Evolutionary conservation across 2,888 invertebrate genomes (phyloP).

Genomic region (Pecten maximus): DNA sequence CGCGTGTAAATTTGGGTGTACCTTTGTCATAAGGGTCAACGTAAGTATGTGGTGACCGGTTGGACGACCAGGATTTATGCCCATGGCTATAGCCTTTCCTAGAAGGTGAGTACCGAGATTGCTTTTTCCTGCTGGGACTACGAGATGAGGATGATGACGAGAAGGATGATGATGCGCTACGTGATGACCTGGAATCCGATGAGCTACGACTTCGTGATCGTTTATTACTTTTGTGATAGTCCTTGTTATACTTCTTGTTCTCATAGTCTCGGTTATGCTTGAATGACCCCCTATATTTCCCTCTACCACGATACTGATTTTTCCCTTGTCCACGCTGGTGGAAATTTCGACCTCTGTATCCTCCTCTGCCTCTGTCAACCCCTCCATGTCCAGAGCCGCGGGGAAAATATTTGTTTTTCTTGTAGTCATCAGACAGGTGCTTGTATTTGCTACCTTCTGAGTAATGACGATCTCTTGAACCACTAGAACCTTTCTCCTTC

Average conservation of each 20-base stretch:
- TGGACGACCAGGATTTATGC: neutral
- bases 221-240: neutral
- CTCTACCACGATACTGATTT: neutral
- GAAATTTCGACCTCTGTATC: slow-evolving; percentile 34
- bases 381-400: neutral
- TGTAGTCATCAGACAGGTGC: neutral
- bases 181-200: neutral
- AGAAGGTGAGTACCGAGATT: neutral
- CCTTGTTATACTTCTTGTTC: neutral
- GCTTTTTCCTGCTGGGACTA: neutral
- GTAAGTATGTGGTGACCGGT: neutral
- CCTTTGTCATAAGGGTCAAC: neutral
- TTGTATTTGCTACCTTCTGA: neutral
- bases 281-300: neutral
- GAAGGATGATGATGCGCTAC: neutral
- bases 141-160: neutral
- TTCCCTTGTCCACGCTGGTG: slow-evolving; percentile 11
- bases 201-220: neutral
- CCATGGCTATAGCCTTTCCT: neutral
- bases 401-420: neutral
- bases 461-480: neutral
- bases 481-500: neutral
- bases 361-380: neutral
- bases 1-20: neutral
- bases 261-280: neutral